A percentile compares a stretch with the other conserved stretches of the same genome.
Evolutionary conservation across 1,140 invertebrate genomes (phyloP).

Genomic region (Drusus annulatus): DNA sequence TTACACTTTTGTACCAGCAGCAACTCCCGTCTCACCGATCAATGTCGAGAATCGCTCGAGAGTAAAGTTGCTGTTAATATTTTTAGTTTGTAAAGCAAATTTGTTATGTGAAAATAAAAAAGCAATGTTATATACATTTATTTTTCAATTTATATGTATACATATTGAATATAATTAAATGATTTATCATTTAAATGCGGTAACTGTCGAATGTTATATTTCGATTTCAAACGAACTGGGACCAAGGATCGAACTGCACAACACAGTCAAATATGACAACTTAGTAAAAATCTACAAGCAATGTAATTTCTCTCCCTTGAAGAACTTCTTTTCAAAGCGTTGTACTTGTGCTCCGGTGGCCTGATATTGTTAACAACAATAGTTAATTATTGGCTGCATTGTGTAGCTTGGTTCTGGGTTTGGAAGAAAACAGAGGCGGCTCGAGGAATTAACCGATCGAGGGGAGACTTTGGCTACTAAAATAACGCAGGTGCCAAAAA

Average conservation of each 20-base stretch:
- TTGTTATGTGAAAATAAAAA: constrained; percentile 39
- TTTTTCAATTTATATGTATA: constrained; percentile 42
- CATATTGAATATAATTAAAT: constrained; percentile 29
- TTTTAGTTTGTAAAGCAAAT: constrained; percentile 29
- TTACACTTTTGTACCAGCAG: constrained; percentile 8
- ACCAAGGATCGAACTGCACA: too few species aligned
- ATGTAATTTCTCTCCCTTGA: too few species aligned
- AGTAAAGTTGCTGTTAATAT: constrained; percentile 30
- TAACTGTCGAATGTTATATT: constrained; percentile 7
- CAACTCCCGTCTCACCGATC: constrained; percentile 30
- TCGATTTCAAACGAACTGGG: neutral
- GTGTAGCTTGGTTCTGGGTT: neutral
- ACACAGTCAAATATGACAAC: too few species aligned
- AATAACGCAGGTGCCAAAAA: neutral
- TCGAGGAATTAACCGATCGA: neutral
- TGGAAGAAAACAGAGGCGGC: neutral
- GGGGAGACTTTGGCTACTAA: neutral
- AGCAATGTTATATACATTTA: constrained; percentile 38
- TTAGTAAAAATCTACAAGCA: too few species aligned
- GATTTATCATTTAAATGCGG: constrained; percentile 6
- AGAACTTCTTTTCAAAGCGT: too few species aligned
- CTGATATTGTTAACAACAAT: too few species aligned
- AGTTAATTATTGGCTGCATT: too few species aligned
- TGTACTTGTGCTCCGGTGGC: too few species aligned
- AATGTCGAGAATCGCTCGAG: constrained; percentile 36